These are phyloP conservation scores for Ochropacha duplaris DNA, from an alignment of 2,888 invertebrate genomes.

Conservation along the genomic window DNA sequence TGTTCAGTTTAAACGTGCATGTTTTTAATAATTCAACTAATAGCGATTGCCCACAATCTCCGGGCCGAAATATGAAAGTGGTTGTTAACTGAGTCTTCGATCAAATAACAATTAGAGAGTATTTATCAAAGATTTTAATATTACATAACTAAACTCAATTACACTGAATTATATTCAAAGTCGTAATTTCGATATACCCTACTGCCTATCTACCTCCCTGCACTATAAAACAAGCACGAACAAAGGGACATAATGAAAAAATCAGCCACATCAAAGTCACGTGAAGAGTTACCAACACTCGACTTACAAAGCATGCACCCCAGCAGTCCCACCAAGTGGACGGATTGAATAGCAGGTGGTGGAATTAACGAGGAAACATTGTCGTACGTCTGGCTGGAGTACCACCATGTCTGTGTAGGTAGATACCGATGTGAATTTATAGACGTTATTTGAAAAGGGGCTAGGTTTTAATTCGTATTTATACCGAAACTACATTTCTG, in stretches of 20 bases:
- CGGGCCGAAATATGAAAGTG: background rate
- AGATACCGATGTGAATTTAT: background rate
- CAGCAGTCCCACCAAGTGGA: constrained; percentile 12
- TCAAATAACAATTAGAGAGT: background rate
- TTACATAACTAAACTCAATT: too few relatives aligned
- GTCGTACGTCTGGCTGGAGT: background rate
- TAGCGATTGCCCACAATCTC: background rate
- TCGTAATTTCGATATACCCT: background rate
- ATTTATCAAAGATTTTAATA: too few relatives aligned
- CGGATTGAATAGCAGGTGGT: constrained; percentile 22
- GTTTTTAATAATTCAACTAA: background rate
- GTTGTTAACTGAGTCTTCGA: background rate
- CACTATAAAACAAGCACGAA: background rate
- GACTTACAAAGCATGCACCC: constrained; percentile 21
- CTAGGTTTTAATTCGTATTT: too few relatives aligned
- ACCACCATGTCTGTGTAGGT: background rate
- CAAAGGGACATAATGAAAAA: background rate
- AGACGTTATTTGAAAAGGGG: too few relatives aligned
- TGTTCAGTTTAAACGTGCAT: too few relatives aligned
- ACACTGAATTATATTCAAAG: too few relatives aligned
- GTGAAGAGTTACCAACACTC: constrained; percentile 6
- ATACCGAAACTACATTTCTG: too few relatives aligned
- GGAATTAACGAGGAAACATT: constrained; percentile 14
- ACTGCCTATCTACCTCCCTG: background rate
- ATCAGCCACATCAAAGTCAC: constrained; percentile 23